phyloP scores from a whole-genome alignment of 2,888 invertebrate species.

The Macrophya annulata region DNA sequence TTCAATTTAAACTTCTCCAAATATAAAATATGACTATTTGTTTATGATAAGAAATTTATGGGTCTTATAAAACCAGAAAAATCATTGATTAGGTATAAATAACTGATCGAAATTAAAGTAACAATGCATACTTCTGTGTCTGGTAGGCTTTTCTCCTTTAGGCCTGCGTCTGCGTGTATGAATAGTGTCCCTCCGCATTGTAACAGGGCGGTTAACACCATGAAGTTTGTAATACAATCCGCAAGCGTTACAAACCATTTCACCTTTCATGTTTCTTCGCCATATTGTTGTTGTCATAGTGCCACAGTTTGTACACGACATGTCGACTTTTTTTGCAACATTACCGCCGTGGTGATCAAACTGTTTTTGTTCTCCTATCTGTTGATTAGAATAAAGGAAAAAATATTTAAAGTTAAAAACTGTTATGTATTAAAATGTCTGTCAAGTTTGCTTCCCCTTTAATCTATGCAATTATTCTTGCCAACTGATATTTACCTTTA shows the following conservation, averaged over 20 bases:
- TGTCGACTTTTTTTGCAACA: slow-evolving; percentile 84
- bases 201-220: slow-evolving; percentile 94
- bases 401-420: neutral
- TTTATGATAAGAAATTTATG: neutral
- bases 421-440: neutral
- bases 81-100: slow-evolving; percentile 5
- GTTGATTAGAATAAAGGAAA: neutral
- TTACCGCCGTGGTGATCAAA: slow-evolving; percentile 74
- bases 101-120: neutral
- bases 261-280: slow-evolving; percentile 97
- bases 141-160: slow-evolving; percentile 83
- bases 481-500: slow-evolving; percentile 59
- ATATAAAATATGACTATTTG: neutral
- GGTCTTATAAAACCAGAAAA: neutral
- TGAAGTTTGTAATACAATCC: slow-evolving; percentile 98
- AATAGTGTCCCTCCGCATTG: slow-evolving; percentile 98
- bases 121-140: slow-evolving; percentile 74
- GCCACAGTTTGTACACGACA: slow-evolving; percentile 97
- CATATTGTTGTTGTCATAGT: slow-evolving; percentile 99
- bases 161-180: slow-evolving; percentile 96
- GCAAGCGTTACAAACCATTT: slow-evolving; percentile 99
- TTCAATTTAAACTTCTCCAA: neutral
- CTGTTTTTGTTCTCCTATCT: slow-evolving; percentile 74
- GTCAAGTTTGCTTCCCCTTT: neutral
- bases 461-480: neutral